Conservation (phyloP, 2,888 invertebrate genomes). For the Xestobium rufovillosum region DNA sequence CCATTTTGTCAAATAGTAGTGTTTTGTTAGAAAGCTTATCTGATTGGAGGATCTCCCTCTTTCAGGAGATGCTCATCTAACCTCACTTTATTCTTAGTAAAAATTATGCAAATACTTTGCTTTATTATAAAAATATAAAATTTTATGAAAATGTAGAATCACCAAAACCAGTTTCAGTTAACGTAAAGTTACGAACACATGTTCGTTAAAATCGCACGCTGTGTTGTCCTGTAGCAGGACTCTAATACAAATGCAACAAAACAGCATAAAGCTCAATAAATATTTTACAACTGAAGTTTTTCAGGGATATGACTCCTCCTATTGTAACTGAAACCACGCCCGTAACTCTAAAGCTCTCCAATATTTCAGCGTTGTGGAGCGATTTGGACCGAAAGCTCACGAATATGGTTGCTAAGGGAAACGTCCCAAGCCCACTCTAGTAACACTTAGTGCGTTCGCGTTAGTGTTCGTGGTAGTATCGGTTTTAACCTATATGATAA, state of each 20-base stretch:
- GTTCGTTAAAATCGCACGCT: no score
- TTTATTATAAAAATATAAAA: no score
- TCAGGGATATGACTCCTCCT: slow-evolving; percentile 24
- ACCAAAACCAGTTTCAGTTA: no score
- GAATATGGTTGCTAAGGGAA: slow-evolving; percentile 43
- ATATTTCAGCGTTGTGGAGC: slow-evolving; percentile 24
- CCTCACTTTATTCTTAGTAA: not conserved
- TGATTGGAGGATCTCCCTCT: slow-evolving; percentile 46
- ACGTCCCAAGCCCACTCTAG: slow-evolving; percentile 39
- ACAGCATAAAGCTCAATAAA: slow-evolving; percentile 21
- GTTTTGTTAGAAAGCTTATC: slow-evolving; percentile 46
- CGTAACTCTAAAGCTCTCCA: slow-evolving; percentile 27
- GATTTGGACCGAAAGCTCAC: slow-evolving; percentile 31
- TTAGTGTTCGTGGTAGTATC: slow-evolving; percentile 39
- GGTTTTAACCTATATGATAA: slow-evolving; percentile 23
- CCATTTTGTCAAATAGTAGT: slow-evolving; percentile 49
- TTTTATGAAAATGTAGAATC: no score
- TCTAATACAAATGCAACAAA: not conserved
- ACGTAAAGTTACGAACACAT: no score
- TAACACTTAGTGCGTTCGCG: slow-evolving; percentile 42
- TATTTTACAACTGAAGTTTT: slow-evolving; percentile 29
- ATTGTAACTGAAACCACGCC: slow-evolving; percentile 25
- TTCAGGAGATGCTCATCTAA: slow-evolving; percentile 16
- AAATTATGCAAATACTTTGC: no score
- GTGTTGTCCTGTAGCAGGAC: no score